Evolutionary conservation across 2,797 vertebrate genomes (phyloP).

Genomic region (Platyrinchus mystaceus): DNA sequence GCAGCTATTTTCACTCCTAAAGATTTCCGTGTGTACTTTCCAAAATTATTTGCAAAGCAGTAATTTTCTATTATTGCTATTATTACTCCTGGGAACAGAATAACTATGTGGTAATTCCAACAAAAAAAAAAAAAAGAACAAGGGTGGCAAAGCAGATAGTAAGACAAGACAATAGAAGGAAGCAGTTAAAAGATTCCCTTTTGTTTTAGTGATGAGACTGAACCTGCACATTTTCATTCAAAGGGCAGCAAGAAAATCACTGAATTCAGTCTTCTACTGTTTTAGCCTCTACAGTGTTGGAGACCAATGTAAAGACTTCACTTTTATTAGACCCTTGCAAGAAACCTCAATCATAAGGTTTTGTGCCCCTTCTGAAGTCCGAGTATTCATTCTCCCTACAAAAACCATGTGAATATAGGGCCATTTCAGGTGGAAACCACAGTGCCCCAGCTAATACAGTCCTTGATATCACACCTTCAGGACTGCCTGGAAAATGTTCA

Average conservation of each 20-base stretch:
- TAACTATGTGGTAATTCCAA: not conserved
- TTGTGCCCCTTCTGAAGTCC: not conserved
- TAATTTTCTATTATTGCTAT: conserved; percentile 13
- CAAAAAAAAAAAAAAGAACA: conserved; percentile 42
- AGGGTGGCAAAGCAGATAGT: conserved; percentile 55
- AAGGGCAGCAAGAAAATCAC: not conserved
- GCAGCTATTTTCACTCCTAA: conserved; percentile 50
- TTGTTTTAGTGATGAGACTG: not conserved
- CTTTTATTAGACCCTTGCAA: not conserved
- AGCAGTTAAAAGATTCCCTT: conserved; percentile 58
- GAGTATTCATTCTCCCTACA: not conserved
- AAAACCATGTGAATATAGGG: not conserved
- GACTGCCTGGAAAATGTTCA: not conserved
- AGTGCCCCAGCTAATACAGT: not conserved
- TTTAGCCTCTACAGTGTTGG: not conserved
- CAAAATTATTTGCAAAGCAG: conserved; percentile 40
- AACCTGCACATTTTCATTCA: not conserved
- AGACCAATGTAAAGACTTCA: not conserved
- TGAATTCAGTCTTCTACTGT: not conserved
- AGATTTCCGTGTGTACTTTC: conserved; percentile 60
- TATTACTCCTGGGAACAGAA: conserved; percentile 54
- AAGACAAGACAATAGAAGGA: conserved; percentile 72
- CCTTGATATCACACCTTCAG: not conserved
- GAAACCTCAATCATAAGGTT: not conserved
- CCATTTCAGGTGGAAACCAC: not conserved